phyloP scores from a whole-genome alignment of 2,888 invertebrate species.

The Lottia gigantea region DNA sequence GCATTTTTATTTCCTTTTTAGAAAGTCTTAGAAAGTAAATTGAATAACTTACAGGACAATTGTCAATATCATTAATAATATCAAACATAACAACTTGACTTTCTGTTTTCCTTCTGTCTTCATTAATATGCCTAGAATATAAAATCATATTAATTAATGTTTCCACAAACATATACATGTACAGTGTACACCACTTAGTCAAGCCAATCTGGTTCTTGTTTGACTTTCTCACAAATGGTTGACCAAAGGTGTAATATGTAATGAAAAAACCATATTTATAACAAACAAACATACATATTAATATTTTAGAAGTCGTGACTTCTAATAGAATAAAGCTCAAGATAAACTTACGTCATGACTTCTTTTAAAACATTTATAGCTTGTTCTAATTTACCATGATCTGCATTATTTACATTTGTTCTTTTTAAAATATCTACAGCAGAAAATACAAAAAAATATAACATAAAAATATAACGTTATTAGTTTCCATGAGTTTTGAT shows the following conservation, averaged over 20 bases:
- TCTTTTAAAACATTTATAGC: conserved; percentile 89
- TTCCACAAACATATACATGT: no score
- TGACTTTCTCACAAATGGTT: no score
- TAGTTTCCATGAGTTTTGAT: no score
- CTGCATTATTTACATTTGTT: conserved; percentile 88
- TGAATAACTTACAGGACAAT: conserved; percentile 81
- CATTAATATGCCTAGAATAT: conserved; percentile 83
- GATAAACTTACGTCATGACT: conserved; percentile 79
- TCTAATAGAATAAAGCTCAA: background rate
- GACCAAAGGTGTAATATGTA: no score
- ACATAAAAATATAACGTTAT: no score
- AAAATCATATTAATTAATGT: no score
- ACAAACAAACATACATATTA: background rate
- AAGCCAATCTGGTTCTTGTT: no score
- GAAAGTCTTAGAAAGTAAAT: no score
- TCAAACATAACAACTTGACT: conserved; percentile 96
- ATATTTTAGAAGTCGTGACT: background rate
- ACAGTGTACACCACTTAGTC: no score
- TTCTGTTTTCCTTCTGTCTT: conserved; percentile 96
- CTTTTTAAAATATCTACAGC: conserved; percentile 89
- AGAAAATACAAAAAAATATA: no score
- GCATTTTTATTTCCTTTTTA: no score
- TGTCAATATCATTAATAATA: conserved; percentile 97
- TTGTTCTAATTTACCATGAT: conserved; percentile 84
- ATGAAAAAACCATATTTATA: no score